Conservation (phyloP, 2,113 vertebrate genomes). For the Spheniscus mendiculus region DNA sequence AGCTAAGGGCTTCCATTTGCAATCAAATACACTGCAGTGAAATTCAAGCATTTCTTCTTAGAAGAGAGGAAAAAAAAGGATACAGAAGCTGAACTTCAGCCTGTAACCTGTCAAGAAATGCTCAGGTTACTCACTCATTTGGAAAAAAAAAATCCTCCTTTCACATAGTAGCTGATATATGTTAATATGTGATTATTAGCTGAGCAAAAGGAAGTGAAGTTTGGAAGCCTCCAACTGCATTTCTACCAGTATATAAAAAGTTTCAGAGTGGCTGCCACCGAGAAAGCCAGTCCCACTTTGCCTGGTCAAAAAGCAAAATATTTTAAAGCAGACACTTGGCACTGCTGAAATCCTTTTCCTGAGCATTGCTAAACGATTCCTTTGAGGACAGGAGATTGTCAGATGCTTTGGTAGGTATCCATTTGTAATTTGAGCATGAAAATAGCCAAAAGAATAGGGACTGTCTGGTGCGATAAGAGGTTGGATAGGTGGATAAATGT, state of each 20-base stretch:
- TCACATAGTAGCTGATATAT: background rate
- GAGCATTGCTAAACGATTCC: accelerated
- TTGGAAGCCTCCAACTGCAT: background rate
- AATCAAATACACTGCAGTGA: background rate
- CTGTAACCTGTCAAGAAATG: background rate
- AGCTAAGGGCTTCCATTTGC: background rate
- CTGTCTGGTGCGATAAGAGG: background rate
- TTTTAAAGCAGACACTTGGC: background rate
- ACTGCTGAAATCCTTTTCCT: background rate
- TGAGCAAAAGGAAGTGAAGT: background rate
- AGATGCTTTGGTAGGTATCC: background rate
- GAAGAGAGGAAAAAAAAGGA: background rate
- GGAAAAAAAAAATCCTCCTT: background rate
- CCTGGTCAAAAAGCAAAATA: background rate
- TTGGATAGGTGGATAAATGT: background rate
- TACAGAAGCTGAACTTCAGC: background rate
- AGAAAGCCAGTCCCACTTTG: background rate
- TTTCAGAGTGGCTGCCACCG: background rate
- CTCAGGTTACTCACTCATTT: background rate
- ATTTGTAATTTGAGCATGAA: background rate
- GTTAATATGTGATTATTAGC: background rate
- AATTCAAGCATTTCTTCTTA: background rate
- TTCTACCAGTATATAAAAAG: background rate
- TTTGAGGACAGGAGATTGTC: background rate
- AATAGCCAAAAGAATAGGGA: background rate